Conservation (phyloP, 2,888 invertebrate genomes). For the Apantesis nais region DNA sequence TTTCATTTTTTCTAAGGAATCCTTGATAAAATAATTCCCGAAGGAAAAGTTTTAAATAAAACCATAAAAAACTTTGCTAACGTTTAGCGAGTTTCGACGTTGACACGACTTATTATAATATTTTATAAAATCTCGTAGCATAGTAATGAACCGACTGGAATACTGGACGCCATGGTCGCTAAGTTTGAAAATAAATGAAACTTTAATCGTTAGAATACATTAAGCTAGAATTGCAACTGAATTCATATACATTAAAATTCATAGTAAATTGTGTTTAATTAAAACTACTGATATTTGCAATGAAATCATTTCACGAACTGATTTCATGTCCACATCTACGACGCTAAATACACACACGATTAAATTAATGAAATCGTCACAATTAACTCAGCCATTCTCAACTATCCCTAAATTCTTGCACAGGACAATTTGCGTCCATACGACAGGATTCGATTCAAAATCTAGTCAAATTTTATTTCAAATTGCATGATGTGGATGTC, state of each 20-base stretch:
- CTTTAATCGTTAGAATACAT: neutral
- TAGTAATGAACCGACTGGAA: neutral
- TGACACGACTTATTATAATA: slow-evolving; percentile 11
- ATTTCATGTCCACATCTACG: no score
- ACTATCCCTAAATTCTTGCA: neutral
- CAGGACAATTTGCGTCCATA: neutral
- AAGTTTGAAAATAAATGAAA: neutral
- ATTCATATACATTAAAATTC: no score
- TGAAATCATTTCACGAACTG: no score
- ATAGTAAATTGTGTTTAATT: neutral
- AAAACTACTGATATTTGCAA: neutral
- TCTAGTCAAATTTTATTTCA: neutral
- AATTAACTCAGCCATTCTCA: no score
- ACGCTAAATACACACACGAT: no score
- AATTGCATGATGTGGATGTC: neutral
- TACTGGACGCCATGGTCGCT: neutral
- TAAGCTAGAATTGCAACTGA: neutral
- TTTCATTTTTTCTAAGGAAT: neutral
- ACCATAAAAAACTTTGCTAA: slow-evolving; percentile 3
- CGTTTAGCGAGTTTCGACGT: slow-evolving; percentile 17
- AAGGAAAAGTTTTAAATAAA: slow-evolving; percentile 7
- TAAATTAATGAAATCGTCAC: no score
- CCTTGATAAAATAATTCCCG: neutral
- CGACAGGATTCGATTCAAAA: neutral
- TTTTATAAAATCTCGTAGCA: neutral